Conservation (phyloP, 2,113 vertebrate species). For the Hemiscyllium ocellatum region DNA sequence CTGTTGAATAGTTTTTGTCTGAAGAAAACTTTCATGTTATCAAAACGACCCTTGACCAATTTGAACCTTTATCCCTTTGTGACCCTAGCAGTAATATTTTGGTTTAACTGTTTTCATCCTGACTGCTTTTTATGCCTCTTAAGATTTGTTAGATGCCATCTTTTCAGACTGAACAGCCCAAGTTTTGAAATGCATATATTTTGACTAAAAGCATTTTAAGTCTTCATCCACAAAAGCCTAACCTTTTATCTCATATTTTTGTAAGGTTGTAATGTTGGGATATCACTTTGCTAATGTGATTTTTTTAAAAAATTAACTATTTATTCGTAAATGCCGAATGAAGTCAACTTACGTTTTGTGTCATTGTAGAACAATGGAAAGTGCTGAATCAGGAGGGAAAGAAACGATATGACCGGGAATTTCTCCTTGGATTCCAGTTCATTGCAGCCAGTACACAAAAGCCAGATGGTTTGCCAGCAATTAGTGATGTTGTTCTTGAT, state of each 20-base stretch:
- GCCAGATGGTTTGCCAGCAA: constrained; percentile 86
- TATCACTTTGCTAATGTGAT: neutral
- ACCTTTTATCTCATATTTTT: neutral
- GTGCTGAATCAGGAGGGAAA: constrained; percentile 70
- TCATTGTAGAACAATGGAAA: constrained; percentile 46
- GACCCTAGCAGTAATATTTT: neutral
- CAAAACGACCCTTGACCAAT: neutral
- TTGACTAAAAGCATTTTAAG: neutral
- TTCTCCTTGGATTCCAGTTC: constrained; percentile 87
- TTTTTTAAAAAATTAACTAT: neutral
- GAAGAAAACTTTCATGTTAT: neutral
- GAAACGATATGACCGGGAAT: constrained; percentile 82
- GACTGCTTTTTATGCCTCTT: neutral
- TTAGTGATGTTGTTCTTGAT: constrained; percentile 94
- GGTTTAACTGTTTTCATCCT: neutral
- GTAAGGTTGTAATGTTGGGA: neutral
- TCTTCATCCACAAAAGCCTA: neutral
- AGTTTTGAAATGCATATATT: neutral
- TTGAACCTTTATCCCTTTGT: neutral
- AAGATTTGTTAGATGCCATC: neutral
- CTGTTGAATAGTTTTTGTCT: neutral
- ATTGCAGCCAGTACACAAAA: constrained; percentile 86
- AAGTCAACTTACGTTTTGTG: neutral
- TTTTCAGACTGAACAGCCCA: neutral
- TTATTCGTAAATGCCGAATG: neutral